Evolutionary conservation across 2,888 invertebrate species (phyloP).

Genomic region (Cylindroiulus punctatus): DNA sequence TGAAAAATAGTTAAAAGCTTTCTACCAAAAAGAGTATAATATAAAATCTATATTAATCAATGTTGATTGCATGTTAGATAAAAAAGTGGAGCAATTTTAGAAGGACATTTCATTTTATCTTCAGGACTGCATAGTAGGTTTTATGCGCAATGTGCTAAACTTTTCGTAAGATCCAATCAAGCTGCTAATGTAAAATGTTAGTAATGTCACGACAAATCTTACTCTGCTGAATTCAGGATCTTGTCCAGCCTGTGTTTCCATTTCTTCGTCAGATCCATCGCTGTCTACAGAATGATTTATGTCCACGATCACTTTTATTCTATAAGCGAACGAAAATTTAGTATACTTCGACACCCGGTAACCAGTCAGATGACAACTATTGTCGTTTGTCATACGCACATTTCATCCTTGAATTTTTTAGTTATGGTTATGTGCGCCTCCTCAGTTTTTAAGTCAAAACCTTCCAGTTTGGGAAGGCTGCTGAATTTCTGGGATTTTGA

Average conservation of each 20-base stretch:
- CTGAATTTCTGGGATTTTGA: constrained; percentile 79
- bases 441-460: constrained; percentile 80
- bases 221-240: constrained; percentile 71
- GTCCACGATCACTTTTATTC: constrained; percentile 84
- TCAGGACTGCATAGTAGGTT: too few species aligned
- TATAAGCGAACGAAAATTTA: too few species aligned
- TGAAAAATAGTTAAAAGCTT: too few species aligned
- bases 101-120: too few species aligned
- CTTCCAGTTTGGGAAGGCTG: constrained; percentile 79
- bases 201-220: not conserved
- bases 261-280: constrained; percentile 74
- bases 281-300: constrained; percentile 95
- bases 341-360: not conserved
- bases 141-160: too few species aligned
- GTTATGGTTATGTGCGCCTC: constrained; percentile 87
- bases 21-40: too few species aligned
- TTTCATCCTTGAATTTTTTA: constrained; percentile 72
- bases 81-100: too few species aligned
- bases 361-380: too few species aligned
- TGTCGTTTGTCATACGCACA: constrained; percentile 63
- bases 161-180: too few species aligned
- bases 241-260: constrained; percentile 68
- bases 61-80: too few species aligned
- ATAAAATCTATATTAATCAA: too few species aligned
- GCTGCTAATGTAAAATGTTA: too few species aligned